Evolutionary conservation across 92 coral and sea anemone species (phyloP), one percentile per base, ranked within the genome.

Genomic region (Actinernus sp.): DNA sequence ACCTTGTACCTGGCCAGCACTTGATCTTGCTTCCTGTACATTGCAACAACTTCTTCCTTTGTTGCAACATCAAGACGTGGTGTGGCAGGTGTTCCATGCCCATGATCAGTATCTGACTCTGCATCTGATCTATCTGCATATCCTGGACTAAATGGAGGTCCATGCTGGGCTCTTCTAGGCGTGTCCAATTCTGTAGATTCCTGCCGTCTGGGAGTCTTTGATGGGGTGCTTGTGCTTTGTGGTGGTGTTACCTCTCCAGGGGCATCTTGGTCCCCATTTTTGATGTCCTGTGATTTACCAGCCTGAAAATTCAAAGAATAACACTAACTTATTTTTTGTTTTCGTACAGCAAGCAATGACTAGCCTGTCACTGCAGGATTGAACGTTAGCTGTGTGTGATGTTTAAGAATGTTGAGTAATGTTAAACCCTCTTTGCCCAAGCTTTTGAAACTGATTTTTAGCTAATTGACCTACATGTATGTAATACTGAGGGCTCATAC

Each of bases 21-120:
- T 49, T 91, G 79, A 37, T 91, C 98, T 71, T 93, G 97, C 36
- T 93, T 93, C 57, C 68, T 93, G 38, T 76, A 88, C 76, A 91
- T 48, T 17, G 77, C 59, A 29, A 93, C 58, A n/a, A 93, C 25
- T 40, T 93, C 98, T 9, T 93, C 98, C 63, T 83, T 93, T 7
- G 89, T 65, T 0, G 87, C 84, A 53, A 79, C 74, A 26, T 93
- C 98, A 55, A 86, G 46, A 20, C 90, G 52, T 21, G 89, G 78
- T 8, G 79, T 48, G 10, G 69, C 32, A 21, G 86, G 79, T 14
- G 73, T 64, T 13, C 79, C 83, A 56, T 64, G 78, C 13, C 32
- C 74, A 55, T 86, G 89, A 45, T 88, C 98, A 13, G 89, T 78
- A 41, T 93, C 98, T 9, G 98, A 93, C 16, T 93, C 96, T 0